Evolutionary conservation across 2,888 invertebrate genomes (phyloP).

Genomic region (Linhomoeus sp.): DNA sequence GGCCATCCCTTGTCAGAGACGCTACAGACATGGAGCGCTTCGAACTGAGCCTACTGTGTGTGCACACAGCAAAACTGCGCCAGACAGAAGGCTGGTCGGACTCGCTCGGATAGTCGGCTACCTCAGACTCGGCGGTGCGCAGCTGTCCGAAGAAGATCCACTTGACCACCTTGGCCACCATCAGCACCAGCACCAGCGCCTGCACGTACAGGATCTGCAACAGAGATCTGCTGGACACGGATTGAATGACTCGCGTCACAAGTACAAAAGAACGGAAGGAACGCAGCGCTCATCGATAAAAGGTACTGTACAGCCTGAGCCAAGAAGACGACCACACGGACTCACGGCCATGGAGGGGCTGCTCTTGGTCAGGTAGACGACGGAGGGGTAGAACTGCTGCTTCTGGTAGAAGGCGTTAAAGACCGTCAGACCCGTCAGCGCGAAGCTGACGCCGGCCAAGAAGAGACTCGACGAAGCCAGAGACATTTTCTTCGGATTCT

Average conservation of each 20-base stretch:
- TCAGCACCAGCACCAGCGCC: conserved; percentile 17
- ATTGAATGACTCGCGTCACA: too few relatives aligned
- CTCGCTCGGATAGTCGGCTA: too few relatives aligned
- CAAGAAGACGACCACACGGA: too few relatives aligned
- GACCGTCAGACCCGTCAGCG: conserved; percentile 66
- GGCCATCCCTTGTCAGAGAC: too few relatives aligned
- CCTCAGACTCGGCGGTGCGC: conserved; percentile 20
- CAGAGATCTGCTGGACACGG: too few relatives aligned
- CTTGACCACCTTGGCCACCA: conserved; percentile 18
- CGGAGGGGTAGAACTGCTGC: conserved; percentile 97
- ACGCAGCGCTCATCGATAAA: too few relatives aligned
- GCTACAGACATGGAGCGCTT: too few relatives aligned
- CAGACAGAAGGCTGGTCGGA: too few relatives aligned
- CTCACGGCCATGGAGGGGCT: conserved; percentile 92
- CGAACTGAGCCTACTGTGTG: too few relatives aligned
- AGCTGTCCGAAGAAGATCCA: conserved; percentile 22
- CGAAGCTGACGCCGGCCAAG: conserved; percentile 47
- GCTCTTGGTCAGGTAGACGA: conserved; percentile 96
- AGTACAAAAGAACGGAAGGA: too few relatives aligned
- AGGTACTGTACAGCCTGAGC: too few relatives aligned
- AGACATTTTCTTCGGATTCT: neutral
- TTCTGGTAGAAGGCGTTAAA: conserved; percentile 96
- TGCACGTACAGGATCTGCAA: conserved; percentile 21
- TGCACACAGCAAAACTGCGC: too few relatives aligned
- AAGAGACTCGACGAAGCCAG: conserved; percentile 21